A percentile compares a stretch with the other conserved stretches of the same genome.
Conservation (phyloP, 2,888 invertebrate species). For the Orthosia incerta region DNA sequence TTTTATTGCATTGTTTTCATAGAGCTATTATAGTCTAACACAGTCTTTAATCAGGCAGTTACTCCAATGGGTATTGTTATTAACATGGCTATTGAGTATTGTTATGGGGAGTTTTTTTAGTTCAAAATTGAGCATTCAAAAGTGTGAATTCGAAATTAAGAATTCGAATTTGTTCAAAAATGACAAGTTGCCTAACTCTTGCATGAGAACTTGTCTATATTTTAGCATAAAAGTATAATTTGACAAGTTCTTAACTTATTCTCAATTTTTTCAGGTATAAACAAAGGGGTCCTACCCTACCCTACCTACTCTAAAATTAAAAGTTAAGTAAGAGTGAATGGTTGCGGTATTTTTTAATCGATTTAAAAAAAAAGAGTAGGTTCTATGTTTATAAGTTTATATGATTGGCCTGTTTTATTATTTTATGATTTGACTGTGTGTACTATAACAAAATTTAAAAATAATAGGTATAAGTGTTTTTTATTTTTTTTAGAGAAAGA, state of each 20-base stretch:
- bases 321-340: not conserved
- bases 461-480: slow-evolving; percentile 10
- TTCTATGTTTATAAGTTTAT: not conserved
- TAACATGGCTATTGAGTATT: not conserved
- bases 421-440: not conserved
- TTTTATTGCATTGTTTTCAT: not conserved
- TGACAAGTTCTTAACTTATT: not conserved
- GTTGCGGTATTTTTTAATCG: not conserved
- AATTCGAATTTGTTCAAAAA: not conserved
- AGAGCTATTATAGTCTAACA: not conserved
- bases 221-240: too few relatives aligned
- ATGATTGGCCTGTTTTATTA: not conserved
- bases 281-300: not conserved
- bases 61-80: not conserved
- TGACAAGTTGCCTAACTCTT: not conserved
- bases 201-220: not conserved
- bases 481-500: not conserved
- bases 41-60: not conserved
- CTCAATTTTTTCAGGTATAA: not conserved
- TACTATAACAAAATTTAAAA: too few relatives aligned
- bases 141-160: not conserved
- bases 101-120: too few relatives aligned
- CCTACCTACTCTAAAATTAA: not conserved
- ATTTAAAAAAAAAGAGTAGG: too few relatives aligned
- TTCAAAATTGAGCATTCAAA: too few relatives aligned